These are phyloP conservation scores for Corythornis madagascariensis DNA, from an alignment of 2,113 vertebrate genomes.

Conservation along the genomic window DNA sequence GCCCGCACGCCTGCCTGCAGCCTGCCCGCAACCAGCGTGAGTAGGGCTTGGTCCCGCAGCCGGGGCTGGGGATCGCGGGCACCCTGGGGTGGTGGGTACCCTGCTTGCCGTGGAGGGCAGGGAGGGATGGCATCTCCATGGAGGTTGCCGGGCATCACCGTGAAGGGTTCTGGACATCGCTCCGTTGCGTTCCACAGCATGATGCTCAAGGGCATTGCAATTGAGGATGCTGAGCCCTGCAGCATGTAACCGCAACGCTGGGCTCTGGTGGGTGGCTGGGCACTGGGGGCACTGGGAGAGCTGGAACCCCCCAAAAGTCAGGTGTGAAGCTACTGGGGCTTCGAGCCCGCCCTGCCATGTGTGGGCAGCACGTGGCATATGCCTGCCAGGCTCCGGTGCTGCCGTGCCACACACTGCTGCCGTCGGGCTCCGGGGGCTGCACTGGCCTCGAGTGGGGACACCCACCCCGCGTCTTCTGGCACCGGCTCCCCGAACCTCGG, in stretches of 20 bases:
- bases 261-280: too few species aligned
- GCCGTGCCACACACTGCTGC: fast-evolving
- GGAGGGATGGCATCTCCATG: background rate
- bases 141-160: background rate
- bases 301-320: background rate
- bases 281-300: fast-evolving
- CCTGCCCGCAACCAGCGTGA: slow-evolving; percentile 28
- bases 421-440: fast-evolving
- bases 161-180: background rate
- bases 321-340: background rate
- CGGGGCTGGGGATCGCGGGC: background rate
- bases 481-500: fast-evolving
- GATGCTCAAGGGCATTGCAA: fast-evolving
- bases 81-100: background rate
- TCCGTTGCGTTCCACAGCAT: background rate
- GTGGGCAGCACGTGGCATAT: background rate
- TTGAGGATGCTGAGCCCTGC: fast-evolving
- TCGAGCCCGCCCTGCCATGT: background rate
- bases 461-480: background rate
- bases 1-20: slow-evolving; percentile 1
- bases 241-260: fast-evolving
- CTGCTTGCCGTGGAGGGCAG: background rate
- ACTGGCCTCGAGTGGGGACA: fast-evolving
- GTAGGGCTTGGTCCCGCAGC: background rate
- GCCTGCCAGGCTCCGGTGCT: background rate